phyloP scores from a whole-genome alignment of 2,888 invertebrate species.

The Limnephilus marmoratus region DNA sequence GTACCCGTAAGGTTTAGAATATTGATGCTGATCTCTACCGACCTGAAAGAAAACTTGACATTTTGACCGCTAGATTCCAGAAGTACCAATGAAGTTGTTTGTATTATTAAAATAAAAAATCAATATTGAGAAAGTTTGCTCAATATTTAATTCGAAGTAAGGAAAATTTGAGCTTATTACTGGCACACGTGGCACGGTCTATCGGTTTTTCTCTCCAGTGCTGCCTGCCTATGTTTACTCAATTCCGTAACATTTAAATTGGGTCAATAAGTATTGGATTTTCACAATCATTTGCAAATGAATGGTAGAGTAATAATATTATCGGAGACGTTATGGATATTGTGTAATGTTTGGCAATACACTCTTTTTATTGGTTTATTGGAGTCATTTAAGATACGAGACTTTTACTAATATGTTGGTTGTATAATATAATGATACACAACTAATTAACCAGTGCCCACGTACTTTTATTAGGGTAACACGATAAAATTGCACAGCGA shows the following conservation, averaged over 20 bases:
- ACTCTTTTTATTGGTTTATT: neutral
- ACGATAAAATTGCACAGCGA: too few relatives aligned
- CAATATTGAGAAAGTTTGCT: too few relatives aligned
- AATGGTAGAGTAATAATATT: neutral
- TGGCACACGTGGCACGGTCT: too few relatives aligned
- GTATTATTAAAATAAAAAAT: too few relatives aligned
- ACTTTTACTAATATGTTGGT: neutral
- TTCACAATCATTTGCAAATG: constrained; percentile 2
- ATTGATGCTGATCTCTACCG: too few relatives aligned
- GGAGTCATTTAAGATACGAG: neutral
- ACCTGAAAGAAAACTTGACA: too few relatives aligned
- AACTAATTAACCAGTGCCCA: too few relatives aligned
- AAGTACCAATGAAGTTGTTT: too few relatives aligned
- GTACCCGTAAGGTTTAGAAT: too few relatives aligned
- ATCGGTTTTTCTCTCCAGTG: neutral
- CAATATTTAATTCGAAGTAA: neutral
- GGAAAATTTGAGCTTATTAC: neutral
- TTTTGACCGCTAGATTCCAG: too few relatives aligned
- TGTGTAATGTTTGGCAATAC: neutral
- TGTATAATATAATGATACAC: neutral
- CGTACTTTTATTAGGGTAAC: too few relatives aligned
- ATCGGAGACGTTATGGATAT: neutral
- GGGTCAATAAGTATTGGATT: constrained; percentile 10
- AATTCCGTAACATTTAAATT: neutral
- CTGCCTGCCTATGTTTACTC: neutral